phyloP scores from a whole-genome alignment of 1,140 invertebrate genomes.

The Zaprionus ornatus region DNA sequence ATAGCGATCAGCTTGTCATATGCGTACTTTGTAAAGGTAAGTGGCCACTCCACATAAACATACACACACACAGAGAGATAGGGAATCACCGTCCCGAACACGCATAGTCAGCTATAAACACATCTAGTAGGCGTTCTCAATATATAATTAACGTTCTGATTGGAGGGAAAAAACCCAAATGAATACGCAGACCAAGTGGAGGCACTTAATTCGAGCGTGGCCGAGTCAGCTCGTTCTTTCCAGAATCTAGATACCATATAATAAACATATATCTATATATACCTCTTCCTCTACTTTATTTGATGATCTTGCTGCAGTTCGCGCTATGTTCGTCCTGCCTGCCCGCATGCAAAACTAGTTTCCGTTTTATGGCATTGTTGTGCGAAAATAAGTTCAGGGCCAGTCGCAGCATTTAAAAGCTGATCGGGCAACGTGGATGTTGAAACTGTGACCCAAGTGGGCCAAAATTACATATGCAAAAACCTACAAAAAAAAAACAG shows the following conservation, averaged over 20 bases:
- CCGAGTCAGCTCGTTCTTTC: background rate
- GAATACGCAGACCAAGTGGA: constrained; percentile 22
- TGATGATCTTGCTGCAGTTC: constrained; percentile 30
- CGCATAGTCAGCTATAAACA: background rate
- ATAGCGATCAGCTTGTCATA: constrained; percentile 90
- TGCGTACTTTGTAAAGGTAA: constrained; percentile 90
- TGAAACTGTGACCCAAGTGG: constrained; percentile 51
- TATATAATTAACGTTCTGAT: constrained; percentile 50
- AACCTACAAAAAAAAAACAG: constrained; percentile 35
- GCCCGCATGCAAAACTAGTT: constrained; percentile 27
- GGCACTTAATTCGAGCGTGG: constrained; percentile 11
- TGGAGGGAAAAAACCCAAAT: constrained; percentile 30
- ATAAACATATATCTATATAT: constrained; percentile 3
- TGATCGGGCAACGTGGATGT: constrained; percentile 19
- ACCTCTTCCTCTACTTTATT: background rate
- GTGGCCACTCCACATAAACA: constrained; percentile 11
- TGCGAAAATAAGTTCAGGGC: constrained; percentile 47
- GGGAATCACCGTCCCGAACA: constrained; percentile 23
- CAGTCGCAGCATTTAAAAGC: constrained; percentile 43
- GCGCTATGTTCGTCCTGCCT: background rate
- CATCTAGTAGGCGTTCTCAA: constrained; percentile 22
- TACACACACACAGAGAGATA: background rate
- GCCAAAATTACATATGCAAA: constrained; percentile 56
- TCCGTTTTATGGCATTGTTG: constrained; percentile 24
- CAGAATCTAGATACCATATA: constrained; percentile 15